These are phyloP conservation scores for Flexamia atlantica DNA, from an alignment of 2,888 invertebrate species.

Conservation along the genomic window DNA sequence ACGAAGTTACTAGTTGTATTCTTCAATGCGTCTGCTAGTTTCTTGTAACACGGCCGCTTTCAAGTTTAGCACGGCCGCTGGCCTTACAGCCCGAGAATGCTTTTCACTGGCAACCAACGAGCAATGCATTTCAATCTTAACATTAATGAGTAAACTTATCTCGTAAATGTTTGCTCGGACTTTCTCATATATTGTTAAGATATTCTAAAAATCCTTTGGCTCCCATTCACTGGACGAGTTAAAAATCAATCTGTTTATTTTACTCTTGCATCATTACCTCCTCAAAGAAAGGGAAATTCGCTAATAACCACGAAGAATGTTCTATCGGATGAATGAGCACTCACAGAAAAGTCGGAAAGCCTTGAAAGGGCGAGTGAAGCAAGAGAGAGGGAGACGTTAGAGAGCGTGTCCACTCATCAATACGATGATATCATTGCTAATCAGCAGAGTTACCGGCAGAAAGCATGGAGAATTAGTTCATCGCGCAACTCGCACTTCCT, in stretches of 20 bases:
- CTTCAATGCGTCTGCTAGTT: too few species aligned
- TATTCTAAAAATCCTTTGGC: too few species aligned
- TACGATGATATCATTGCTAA: slow-evolving; percentile 24
- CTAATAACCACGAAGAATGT: background rate
- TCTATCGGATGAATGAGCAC: slow-evolving; percentile 8
- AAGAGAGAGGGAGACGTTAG: background rate
- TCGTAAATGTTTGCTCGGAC: too few species aligned
- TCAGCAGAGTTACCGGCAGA: slow-evolving; percentile 26
- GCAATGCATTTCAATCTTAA: too few species aligned
- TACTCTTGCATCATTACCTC: background rate
- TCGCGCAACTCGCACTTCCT: slow-evolving; percentile 6
- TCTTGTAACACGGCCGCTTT: too few species aligned
- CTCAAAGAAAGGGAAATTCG: slow-evolving; percentile 23
- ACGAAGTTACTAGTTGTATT: too few species aligned
- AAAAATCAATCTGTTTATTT: background rate
- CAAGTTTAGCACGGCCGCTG: too few species aligned
- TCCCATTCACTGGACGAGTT: background rate
- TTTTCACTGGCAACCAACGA: too few species aligned
- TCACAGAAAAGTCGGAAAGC: background rate
- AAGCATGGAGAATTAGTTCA: slow-evolving; percentile 21
- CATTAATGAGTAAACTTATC: too few species aligned
- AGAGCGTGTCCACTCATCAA: slow-evolving; percentile 23
- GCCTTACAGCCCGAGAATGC: too few species aligned
- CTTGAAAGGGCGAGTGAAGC: slow-evolving; percentile 1
- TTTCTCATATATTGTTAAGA: too few species aligned